Percentiles rank a stretch among this genome's conserved stretches.
These are phyloP conservation scores for Andrena minutula DNA, from an alignment of 2,888 invertebrate genomes.

Conservation along the genomic window DNA sequence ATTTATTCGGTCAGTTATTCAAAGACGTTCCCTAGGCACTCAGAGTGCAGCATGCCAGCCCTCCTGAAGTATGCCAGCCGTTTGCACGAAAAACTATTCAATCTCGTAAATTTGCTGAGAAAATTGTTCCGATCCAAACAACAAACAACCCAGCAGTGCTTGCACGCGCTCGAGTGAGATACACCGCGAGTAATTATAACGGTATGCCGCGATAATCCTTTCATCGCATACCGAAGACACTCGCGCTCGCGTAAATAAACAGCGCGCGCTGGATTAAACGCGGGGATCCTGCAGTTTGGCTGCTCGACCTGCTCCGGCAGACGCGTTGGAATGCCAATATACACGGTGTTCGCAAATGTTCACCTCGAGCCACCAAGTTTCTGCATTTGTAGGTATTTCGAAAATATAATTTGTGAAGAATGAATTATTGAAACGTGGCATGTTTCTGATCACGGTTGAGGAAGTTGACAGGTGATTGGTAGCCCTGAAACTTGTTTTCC, in stretches of 20 bases:
- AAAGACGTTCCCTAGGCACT: neutral
- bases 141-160: constrained; percentile 18
- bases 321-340: constrained; percentile 63
- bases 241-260: constrained; percentile 61
- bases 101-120: neutral
- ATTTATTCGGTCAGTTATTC: neutral
- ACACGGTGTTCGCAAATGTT: constrained; percentile 6
- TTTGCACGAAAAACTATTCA: neutral
- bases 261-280: constrained; percentile 45
- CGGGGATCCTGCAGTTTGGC: constrained; percentile 44
- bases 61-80: neutral
- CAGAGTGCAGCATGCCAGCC: neutral
- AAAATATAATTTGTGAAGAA: neutral
- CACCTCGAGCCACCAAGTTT: neutral
- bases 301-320: constrained; percentile 10
- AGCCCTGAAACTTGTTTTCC: no score
- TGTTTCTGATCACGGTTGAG: no score
- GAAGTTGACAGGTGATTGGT: no score
- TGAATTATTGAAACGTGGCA: no score
- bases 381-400: neutral
- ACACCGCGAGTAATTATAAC: constrained; percentile 48
- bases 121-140: neutral
- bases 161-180: neutral
- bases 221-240: constrained; percentile 49
- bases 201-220: constrained; percentile 54